Percentiles rank a stretch among this genome's conserved stretches.
These are phyloP conservation scores for Zosterops lateralis DNA, from an alignment of 2,113 vertebrate genomes.

Conservation along the genomic window DNA sequence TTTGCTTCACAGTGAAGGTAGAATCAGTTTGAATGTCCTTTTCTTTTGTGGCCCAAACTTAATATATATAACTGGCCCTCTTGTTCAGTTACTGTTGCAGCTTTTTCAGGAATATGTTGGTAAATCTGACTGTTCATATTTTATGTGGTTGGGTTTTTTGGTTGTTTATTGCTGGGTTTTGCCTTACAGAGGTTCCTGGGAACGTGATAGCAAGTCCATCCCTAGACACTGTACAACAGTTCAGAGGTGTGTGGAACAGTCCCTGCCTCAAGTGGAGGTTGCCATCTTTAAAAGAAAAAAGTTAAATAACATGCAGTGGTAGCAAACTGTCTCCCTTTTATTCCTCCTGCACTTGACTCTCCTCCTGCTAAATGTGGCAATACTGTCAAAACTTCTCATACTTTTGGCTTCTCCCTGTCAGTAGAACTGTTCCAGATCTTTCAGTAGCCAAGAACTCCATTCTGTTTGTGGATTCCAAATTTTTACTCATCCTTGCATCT, in stretches of 20 bases:
- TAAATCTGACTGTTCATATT: background rate
- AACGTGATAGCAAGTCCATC: background rate
- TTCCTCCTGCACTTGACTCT: conserved; percentile 1
- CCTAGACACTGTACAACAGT: background rate
- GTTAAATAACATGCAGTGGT: accelerated
- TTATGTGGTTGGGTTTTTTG: background rate
- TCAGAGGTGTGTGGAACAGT: background rate
- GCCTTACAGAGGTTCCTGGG: background rate
- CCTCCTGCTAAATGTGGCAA: background rate
- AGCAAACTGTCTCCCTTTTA: background rate
- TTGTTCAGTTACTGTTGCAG: background rate
- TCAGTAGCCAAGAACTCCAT: background rate
- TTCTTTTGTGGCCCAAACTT: background rate
- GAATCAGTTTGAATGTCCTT: background rate
- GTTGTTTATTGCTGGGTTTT: background rate
- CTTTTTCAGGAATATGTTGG: background rate
- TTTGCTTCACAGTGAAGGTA: background rate
- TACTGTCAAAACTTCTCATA: conserved; percentile 8
- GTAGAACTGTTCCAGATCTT: background rate
- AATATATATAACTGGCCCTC: background rate
- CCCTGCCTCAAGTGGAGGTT: background rate
- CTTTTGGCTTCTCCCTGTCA: background rate
- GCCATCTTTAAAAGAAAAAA: background rate
- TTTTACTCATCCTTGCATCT: conserved; percentile 40
- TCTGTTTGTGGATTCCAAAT: background rate